phyloP scores from a whole-genome alignment of 1,140 invertebrate species.

The Daktulosphaira vitifoliae region DNA sequence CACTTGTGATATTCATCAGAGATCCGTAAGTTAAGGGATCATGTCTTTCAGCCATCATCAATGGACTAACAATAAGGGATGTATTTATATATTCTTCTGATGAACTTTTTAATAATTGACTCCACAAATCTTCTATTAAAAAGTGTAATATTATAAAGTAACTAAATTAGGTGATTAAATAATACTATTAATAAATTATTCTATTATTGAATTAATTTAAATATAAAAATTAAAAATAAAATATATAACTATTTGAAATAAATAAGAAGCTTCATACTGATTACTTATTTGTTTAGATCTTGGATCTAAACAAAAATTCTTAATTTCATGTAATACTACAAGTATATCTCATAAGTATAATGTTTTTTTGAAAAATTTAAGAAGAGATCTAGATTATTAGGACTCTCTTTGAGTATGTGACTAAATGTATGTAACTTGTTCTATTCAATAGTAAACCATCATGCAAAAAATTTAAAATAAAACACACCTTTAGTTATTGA shows the following conservation, averaged over 20 bases:
- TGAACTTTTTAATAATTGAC: slow-evolving; percentile 54
- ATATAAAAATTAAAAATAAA: no score
- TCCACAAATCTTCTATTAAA: slow-evolving; percentile 55
- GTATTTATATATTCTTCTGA: slow-evolving; percentile 51
- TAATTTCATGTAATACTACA: no score
- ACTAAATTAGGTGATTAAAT: background rate
- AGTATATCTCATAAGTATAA: no score
- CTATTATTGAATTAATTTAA: no score
- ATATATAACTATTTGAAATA: no score
- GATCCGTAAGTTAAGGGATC: slow-evolving; percentile 56
- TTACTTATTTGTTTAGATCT: no score
- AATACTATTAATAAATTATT: background rate
- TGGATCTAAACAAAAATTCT: no score
- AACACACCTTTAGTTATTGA: slow-evolving; percentile 25
- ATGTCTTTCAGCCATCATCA: slow-evolving; percentile 71
- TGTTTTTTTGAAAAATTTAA: no score
- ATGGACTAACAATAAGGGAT: slow-evolving; percentile 56
- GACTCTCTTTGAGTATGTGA: no score
- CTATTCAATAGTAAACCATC: background rate
- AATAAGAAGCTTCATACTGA: no score
- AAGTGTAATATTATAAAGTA: no score
- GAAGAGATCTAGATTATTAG: no score
- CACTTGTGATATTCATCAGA: slow-evolving; percentile 59
- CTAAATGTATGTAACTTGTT: background rate
- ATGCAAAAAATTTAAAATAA: background rate